Conservation (phyloP, 2,888 invertebrate genomes). For the Dicranocentrus wangi region DNA sequence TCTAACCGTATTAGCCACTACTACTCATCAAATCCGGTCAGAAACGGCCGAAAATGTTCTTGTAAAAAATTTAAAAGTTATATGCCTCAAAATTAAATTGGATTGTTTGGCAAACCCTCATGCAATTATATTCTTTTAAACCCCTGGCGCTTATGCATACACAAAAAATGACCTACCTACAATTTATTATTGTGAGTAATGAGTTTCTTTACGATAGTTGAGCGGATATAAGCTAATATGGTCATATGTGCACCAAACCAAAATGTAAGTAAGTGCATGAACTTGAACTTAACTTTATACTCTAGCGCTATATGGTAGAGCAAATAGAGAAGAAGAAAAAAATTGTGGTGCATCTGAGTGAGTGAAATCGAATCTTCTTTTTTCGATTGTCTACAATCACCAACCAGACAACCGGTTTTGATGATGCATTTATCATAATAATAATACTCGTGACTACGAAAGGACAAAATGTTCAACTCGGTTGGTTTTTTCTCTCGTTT, state of each 20-base stretch:
- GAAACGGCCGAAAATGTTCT: background rate
- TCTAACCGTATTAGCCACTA: too few relatives aligned
- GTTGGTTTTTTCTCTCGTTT: too few relatives aligned
- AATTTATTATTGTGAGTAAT: background rate
- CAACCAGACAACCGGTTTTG: conserved; percentile 34
- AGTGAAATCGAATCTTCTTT: conserved; percentile 37
- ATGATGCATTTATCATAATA: background rate
- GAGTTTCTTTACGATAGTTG: too few relatives aligned
- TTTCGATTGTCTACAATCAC: background rate
- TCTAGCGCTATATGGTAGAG: too few relatives aligned
- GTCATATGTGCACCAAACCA: background rate
- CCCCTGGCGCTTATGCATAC: background rate
- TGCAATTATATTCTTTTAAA: too few relatives aligned
- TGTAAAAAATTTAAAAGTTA: background rate
- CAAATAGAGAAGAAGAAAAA: too few relatives aligned
- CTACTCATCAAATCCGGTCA: too few relatives aligned
- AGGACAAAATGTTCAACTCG: background rate
- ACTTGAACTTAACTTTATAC: background rate
- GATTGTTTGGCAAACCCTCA: background rate
- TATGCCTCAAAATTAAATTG: background rate
- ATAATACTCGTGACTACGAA: background rate
- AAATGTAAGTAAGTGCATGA: background rate
- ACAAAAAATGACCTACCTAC: conserved; percentile 1
- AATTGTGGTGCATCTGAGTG: conserved; percentile 8
- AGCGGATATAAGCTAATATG: too few relatives aligned